Conservation (phyloP, 1,140 invertebrate species). For the Chlorops oryzae region DNA sequence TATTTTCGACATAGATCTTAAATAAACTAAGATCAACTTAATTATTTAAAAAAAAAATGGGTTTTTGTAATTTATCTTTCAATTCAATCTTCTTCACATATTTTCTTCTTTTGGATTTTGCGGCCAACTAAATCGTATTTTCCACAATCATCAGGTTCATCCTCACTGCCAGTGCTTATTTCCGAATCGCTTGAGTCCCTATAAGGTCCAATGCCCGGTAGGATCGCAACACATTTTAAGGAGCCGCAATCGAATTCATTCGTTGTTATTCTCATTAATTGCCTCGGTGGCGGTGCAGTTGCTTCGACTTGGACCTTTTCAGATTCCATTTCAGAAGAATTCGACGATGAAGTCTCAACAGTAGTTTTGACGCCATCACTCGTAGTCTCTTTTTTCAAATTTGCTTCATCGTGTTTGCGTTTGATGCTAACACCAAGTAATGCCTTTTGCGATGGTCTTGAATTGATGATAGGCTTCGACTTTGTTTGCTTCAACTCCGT, state of each 20-base stretch:
- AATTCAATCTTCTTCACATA: conserved; percentile 27
- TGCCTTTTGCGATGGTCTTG: conserved; percentile 35
- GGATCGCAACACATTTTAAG: conserved; percentile 64
- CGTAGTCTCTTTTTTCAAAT: neutral
- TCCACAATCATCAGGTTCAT: conserved; percentile 30
- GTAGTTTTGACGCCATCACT: neutral
- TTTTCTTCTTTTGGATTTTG: conserved; percentile 49
- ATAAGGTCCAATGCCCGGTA: conserved; percentile 72
- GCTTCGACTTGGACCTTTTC: neutral
- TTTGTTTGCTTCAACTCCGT: conserved; percentile 30
- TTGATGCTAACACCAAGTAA: conserved; percentile 48
- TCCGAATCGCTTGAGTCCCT: conserved; percentile 65
- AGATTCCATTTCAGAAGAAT: no score
- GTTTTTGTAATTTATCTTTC: neutral
- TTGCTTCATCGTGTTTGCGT: conserved; percentile 54
- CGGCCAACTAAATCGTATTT: conserved; percentile 57
- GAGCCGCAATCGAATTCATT: conserved; percentile 37
- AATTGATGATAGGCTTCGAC: conserved; percentile 21
- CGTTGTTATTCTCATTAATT: conserved; percentile 16
- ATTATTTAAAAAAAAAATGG: neutral
- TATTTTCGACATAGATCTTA: conserved; percentile 21
- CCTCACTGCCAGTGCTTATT: conserved; percentile 57
- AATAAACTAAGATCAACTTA: conserved; percentile 9
- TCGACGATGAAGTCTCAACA: no score
- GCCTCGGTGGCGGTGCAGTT: conserved; percentile 4